Percentiles rank a stretch among this genome's conserved stretches.
Evolutionary conservation across 2,797 vertebrate genomes (phyloP).

Genomic region (Enteromius radiatus): DNA sequence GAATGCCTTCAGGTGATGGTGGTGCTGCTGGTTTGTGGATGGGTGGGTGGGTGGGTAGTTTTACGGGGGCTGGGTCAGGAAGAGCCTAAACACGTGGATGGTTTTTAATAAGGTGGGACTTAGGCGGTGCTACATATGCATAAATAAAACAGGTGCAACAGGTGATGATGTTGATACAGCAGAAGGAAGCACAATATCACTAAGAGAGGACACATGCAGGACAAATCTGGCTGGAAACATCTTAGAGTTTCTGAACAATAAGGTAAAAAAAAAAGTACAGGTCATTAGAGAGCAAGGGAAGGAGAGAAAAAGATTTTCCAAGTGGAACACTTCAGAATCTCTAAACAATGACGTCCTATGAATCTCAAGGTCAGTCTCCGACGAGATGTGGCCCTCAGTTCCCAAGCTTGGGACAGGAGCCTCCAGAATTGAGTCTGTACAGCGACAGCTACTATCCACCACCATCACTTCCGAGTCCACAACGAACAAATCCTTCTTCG

Average conservation of each 20-base stretch:
- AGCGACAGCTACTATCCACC: constrained; percentile 95
- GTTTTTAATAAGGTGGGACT: constrained; percentile 72
- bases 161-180: constrained; percentile 75
- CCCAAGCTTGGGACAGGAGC: constrained; percentile 93
- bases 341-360: constrained; percentile 89
- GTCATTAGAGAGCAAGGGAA: constrained; percentile 17
- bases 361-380: constrained; percentile 87
- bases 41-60: constrained; percentile 10
- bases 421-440: constrained; percentile 94
- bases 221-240: background rate
- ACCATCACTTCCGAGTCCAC: constrained; percentile 90
- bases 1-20: constrained; percentile 64
- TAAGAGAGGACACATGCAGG: constrained; percentile 50
- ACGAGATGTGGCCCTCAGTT: constrained; percentile 94
- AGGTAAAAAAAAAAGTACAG: constrained; percentile 41
- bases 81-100: constrained; percentile 54
- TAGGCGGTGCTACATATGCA: constrained; percentile 73
- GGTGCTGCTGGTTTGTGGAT: constrained; percentile 22
- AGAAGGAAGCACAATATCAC: constrained; percentile 69
- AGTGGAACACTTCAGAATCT: constrained; percentile 35
- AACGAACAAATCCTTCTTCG: constrained; percentile 83
- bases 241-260: constrained; percentile 10
- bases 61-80: constrained; percentile 23
- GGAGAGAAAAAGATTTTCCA: constrained; percentile 10
- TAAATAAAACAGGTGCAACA: constrained; percentile 80